Conservation (phyloP, 2,888 invertebrate species). For the Metellina segmentata region DNA sequence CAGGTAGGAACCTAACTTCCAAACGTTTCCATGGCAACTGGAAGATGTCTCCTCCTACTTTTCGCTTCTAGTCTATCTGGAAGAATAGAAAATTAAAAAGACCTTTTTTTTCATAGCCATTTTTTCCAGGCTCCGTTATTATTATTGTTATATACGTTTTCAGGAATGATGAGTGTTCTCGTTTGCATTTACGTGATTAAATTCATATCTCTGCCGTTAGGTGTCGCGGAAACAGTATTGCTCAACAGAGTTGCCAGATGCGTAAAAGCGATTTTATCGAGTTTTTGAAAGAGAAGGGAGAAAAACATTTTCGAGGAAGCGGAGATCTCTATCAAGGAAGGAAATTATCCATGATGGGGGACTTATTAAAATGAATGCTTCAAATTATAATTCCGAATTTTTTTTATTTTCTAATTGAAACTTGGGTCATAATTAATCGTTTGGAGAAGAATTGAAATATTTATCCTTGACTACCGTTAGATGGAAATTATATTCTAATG, state of each 20-base stretch:
- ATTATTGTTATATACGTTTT: slow-evolving; percentile 54
- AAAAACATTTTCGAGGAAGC: slow-evolving; percentile 56
- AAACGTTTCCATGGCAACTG: slow-evolving; percentile 50
- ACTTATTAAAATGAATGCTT: slow-evolving; percentile 59
- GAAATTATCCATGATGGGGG: background rate
- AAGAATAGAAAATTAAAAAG: slow-evolving; percentile 62
- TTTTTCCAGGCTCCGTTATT: slow-evolving; percentile 23
- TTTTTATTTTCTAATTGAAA: background rate
- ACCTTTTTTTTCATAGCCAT: slow-evolving; percentile 17
- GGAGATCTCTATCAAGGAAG: slow-evolving; percentile 52
- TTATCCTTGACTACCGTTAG: background rate
- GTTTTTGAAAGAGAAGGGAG: slow-evolving; percentile 3
- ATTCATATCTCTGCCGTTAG: slow-evolving; percentile 59
- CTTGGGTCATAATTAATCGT: background rate
- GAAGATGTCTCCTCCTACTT: slow-evolving; percentile 57
- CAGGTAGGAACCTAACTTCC: slow-evolving; percentile 41
- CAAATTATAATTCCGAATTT: slow-evolving; percentile 3
- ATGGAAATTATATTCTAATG: background rate
- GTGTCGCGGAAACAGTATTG: slow-evolving; percentile 29
- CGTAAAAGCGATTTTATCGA: slow-evolving; percentile 55
- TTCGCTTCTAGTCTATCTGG: slow-evolving; percentile 37
- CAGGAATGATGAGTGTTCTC: slow-evolving; percentile 21
- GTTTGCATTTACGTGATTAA: slow-evolving; percentile 68
- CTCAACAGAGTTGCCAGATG: slow-evolving; percentile 9
- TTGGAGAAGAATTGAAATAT: background rate